Conservation (phyloP, 2,888 invertebrate species). For the Hydriomena furcata region DNA sequence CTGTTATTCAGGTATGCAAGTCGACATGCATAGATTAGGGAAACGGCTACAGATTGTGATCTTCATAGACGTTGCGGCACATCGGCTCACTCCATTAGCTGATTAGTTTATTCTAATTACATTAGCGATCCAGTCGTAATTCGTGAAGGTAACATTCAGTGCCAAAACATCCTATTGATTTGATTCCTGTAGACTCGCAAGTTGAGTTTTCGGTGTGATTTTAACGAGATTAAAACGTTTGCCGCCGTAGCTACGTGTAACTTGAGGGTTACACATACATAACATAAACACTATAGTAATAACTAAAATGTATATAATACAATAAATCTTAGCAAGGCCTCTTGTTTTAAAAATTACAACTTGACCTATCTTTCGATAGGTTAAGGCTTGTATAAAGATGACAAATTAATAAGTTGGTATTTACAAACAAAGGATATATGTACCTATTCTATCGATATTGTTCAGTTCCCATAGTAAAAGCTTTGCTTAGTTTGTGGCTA, state of each 20-base stretch:
- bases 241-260: too few species aligned
- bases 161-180: slow-evolving; percentile 30
- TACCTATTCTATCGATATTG: too few species aligned
- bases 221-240: slow-evolving; percentile 13
- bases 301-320: too few species aligned
- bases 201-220: slow-evolving; percentile 6
- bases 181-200: slow-evolving; percentile 11
- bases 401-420: too few species aligned
- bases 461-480: too few species aligned
- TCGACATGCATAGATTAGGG: slow-evolving; percentile 33
- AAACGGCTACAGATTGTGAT: slow-evolving; percentile 52
- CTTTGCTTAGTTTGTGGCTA: too few species aligned
- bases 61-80: slow-evolving; percentile 52
- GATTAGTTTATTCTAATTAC: slow-evolving; percentile 62
- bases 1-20: slow-evolving; percentile 23
- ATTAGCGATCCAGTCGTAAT: slow-evolving; percentile 48
- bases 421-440: too few species aligned
- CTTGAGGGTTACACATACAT: neutral
- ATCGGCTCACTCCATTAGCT: slow-evolving; percentile 65
- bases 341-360: too few species aligned
- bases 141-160: slow-evolving; percentile 27
- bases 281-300: too few species aligned
- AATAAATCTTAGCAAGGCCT: too few species aligned
- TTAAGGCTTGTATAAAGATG: too few species aligned
- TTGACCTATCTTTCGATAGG: too few species aligned